Base-by-base conservation (phyloP, 2,888 invertebrate genomes). In the Monoplex corrugatus region DNA sequence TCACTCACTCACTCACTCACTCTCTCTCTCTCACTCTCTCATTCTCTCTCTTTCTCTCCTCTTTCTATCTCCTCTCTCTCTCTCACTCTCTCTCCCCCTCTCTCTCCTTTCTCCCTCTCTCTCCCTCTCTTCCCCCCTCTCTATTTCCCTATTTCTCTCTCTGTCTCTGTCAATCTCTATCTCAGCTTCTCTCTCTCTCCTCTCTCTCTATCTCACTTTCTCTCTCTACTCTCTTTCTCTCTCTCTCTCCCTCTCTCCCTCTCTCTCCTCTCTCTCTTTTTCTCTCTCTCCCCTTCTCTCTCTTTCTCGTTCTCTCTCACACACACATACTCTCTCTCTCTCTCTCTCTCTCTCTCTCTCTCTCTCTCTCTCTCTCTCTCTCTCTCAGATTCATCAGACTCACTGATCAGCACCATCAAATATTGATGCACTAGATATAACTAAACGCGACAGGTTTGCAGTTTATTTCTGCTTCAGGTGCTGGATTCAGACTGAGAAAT, bases 341-440 rank as follows among this genome's bases (percentile, higher is more conserved):
- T 19, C 19, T 38, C 35, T 32, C 40, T 40, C 75, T n/a, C n/a
- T 75, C 75, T 75, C 75, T 75, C n/a, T 57, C 57, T 57, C 10
- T 57, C 57, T 57, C 57, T 57, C 19, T 75, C 28, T 75, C 75
- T 75, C 28, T 75, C 75, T 75, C 28, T 75, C 75, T 32, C 75
- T 75, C 75, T 75, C 75, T 32, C 75, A 16, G 10, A 13, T 50
- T 19, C 50, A 19, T 19, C 50, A 50, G 19, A 8, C 50, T 19
- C 50, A 50, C 10, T 50, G 10, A 8, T 50, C 50, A 50, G 50
- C 10, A 50, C 10, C 50, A 8, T 13, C 50, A 50, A n/a, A n/a
- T n/a, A n/a, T n/a, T n/a, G n/a, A n/a, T n/a, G n/a, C n/a, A n/a
- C n/a, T n/a, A n/a, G n/a, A n/a, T n/a, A n/a, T n/a, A n/a, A n/a